phyloP scores from a whole-genome alignment of 2,797 vertebrate genomes.

The Lacerta viridis region DNA sequence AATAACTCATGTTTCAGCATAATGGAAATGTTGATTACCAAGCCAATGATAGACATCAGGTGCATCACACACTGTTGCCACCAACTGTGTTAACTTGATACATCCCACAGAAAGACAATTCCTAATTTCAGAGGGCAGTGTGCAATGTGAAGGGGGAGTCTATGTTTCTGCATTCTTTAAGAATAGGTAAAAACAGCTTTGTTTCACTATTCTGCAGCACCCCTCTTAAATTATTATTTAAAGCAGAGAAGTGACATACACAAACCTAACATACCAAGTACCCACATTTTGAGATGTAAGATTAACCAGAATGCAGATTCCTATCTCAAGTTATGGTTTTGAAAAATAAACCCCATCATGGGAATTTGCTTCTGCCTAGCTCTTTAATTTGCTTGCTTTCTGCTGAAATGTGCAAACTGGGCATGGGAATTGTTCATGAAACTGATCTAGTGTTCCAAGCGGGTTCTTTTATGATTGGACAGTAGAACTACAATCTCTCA shows the following conservation, averaged over 20 bases:
- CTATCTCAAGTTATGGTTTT: neutral
- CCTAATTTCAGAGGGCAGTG: neutral
- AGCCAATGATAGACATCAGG: neutral
- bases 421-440: neutral
- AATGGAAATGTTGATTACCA: neutral
- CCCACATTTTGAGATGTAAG: neutral
- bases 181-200: neutral
- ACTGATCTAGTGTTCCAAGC: neutral
- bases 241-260: neutral
- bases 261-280: neutral
- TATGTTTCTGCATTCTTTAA: neutral
- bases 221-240: neutral
- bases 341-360: neutral
- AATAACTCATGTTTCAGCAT: neutral
- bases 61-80: neutral
- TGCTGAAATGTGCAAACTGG: neutral
- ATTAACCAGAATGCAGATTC: neutral
- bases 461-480: neutral
- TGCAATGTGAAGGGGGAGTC: neutral
- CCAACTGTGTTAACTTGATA: neutral
- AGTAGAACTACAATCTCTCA: neutral
- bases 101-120: neutral
- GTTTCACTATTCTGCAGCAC: neutral
- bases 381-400: neutral
- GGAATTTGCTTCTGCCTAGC: neutral